Base-by-base conservation (phyloP, 2,888 invertebrate genomes). In the Callyntrura guangdongensis region DNA sequence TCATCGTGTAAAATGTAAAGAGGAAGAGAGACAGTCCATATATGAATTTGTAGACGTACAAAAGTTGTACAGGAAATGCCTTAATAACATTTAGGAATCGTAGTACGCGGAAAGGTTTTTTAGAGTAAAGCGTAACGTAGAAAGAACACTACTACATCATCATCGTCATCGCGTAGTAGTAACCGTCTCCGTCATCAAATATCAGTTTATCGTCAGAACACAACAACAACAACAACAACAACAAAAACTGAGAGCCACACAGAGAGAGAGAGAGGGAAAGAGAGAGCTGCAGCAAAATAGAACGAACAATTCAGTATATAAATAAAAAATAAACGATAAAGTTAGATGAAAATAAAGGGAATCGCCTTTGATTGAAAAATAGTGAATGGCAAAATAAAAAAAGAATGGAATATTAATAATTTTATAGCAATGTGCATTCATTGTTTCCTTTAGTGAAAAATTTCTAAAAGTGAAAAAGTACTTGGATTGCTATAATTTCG, bases 101-200 rank as follows among this genome's bases (percentile, higher is more conserved):
- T n/a, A 59, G n/a, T n/a, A 20, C 14, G n/a, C 14, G 59, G 59
- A 59, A 59, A 59, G 59, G 27, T 11, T 22, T 27, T 20, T 27
- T 67, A 27, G 9, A 27, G 67, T 67, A 4, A 36, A 36, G 36
- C 36, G 36, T 36, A 36, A 36, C 36, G 36, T 36, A 4, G 36
- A 36, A 36, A 36, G 36, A 36, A 36, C 36, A 74, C 14, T 45
- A 72, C 45, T 45, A 72, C 72, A 6, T 36, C 25, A 22, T 22
- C 25, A 36, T 36, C 36, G 36, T 36, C 36, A 36, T 36, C 36
- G 36, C 36, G 36, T 36, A 36, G 36, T 36, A 64, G 64, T 27
- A 67, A n/a, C 56, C 56, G 56, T 56, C n/a, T 56, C 36, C 74
- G 25, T 74, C 67, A 67, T 67, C 67, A 74, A 74, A 49, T 74